These are phyloP conservation scores for Python bivittatus DNA, from an alignment of 2,113 vertebrate species.

Conservation along the genomic window DNA sequence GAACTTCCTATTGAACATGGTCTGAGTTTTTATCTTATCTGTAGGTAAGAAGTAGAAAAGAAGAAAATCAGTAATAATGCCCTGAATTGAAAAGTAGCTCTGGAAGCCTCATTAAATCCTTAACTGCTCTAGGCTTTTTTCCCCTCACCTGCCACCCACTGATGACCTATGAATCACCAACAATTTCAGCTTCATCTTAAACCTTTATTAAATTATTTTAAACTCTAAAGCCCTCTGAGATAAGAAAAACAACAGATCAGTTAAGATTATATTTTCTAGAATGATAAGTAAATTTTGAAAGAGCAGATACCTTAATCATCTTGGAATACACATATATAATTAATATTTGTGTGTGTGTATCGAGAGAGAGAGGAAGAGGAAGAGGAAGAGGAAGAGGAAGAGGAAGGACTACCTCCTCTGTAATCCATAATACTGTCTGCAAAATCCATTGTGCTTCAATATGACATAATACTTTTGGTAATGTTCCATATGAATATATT, in stretches of 20 bases:
- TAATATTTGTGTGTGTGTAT: not conserved
- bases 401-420: not conserved
- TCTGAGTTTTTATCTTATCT: constrained; percentile 41
- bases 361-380: not conserved
- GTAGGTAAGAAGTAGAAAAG: constrained; percentile 76
- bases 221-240: constrained; percentile 76
- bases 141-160: constrained; percentile 91
- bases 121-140: constrained; percentile 84
- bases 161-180: constrained; percentile 96
- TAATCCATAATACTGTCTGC: not conserved
- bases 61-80: constrained; percentile 71
- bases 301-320: constrained; percentile 39
- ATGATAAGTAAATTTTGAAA: constrained; percentile 38
- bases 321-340: not conserved
- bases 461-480: not conserved
- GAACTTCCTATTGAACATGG: not conserved
- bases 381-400: not conserved
- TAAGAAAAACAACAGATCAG: constrained; percentile 69
- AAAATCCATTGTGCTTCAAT: not conserved
- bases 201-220: constrained; percentile 92
- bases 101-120: constrained; percentile 82
- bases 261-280: constrained; percentile 63
- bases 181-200: constrained; percentile 85
- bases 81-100: constrained; percentile 77
- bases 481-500: not conserved